Evolutionary conservation across 2,797 vertebrate species (phyloP), one percentile per base, ranked within the genome.

Genomic region (Melanotaenia boesemani): DNA sequence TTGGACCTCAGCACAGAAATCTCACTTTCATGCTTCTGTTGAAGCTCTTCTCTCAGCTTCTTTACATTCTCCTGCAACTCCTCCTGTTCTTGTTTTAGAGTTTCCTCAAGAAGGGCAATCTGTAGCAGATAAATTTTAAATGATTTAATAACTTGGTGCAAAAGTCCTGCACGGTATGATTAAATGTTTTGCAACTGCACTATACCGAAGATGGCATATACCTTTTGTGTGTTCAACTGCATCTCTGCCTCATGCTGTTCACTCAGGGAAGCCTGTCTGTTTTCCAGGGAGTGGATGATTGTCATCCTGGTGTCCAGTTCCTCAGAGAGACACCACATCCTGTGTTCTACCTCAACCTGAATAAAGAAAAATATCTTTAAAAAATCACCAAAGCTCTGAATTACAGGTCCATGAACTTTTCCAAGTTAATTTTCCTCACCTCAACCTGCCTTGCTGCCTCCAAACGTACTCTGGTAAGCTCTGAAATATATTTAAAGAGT

Each of bases 381-480:
- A 55, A 10, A 77, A 67, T 28, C 68, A 2, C 2, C 22, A 74
- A 52, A n/a, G 8, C 11, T 13, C 1, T 34, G 6, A 6, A 74
- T 65, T 30, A 74, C 9, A 26, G 0, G 11, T 12, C 1, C 3
- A 60, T 24, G 18, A 64, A 44, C 3, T 22, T 11, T 50, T 22
- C 8, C 44, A 10, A 18, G 1, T 41, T 4, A 39, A 5, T 22
- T 74, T 26, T 13, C 5, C 86, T 89, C 28, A 89, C 75, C 87
- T 97, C 95, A 37, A 95, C 92, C 67, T 95, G 94, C n/a, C 34
- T 58, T 0, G 92, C 93, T 13, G 80, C 83, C 0, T 96, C 95
- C 12, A 93, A 79, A 16, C 28, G 90, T 16, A 95, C 59, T 65
- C 52, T 93, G 16, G 92, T 84, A 0, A 96, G 91, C 22, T 96